Conservation (phyloP, 2,797 vertebrate species). For the Oreonectes daqikongensis region DNA sequence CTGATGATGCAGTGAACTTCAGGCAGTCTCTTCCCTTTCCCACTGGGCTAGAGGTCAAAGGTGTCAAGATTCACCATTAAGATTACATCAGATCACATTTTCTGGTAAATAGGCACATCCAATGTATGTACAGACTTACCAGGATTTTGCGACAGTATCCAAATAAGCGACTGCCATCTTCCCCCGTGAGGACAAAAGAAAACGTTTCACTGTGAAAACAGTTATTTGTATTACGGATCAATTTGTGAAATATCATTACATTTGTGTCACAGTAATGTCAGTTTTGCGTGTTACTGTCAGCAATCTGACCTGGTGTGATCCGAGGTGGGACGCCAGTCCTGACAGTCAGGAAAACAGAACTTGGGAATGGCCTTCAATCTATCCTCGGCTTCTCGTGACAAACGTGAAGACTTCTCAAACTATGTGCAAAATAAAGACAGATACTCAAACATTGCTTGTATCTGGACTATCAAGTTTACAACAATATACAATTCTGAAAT, state of each 20-base stretch:
- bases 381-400: constrained; percentile 92
- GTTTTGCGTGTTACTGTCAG: neutral
- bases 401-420: constrained; percentile 88
- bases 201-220: constrained; percentile 88
- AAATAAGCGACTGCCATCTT: constrained; percentile 97
- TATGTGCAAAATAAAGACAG: constrained; percentile 61
- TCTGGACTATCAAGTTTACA: neutral
- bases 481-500: too few species aligned
- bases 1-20: constrained; percentile 98
- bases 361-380: constrained; percentile 93
- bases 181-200: constrained; percentile 95
- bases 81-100: neutral
- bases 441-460: neutral
- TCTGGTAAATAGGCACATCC: constrained; percentile 7
- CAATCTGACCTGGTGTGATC: constrained; percentile 83
- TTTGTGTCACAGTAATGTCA: neutral
- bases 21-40: constrained; percentile 93
- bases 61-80: neutral
- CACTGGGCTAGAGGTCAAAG: constrained; percentile 81
- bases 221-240: neutral
- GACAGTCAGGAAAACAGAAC: constrained; percentile 96
- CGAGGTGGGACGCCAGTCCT: constrained; percentile 89
- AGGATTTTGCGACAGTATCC: constrained; percentile 97
- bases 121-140: constrained; percentile 77
- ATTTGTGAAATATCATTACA: neutral